Evolutionary conservation across 1,140 invertebrate genomes (phyloP).

Genomic region (Lepidurus apus): DNA sequence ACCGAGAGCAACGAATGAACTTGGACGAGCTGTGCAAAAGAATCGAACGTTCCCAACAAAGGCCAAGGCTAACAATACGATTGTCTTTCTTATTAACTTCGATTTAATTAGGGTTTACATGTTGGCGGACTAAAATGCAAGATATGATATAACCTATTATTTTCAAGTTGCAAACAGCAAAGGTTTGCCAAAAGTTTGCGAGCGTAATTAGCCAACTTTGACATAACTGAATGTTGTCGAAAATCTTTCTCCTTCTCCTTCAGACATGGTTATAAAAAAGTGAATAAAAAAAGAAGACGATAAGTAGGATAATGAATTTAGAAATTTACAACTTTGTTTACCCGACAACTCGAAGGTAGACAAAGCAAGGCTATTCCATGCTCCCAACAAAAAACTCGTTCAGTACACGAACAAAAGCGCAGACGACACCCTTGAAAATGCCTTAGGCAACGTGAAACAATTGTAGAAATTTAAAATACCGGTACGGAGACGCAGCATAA

Average conservation of each 20-base stretch:
- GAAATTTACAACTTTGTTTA: slow-evolving; percentile 16
- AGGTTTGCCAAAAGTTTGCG: neutral
- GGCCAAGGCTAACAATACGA: slow-evolving; percentile 10
- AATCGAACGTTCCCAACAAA: slow-evolving; percentile 8
- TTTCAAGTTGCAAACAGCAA: neutral
- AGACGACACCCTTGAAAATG: slow-evolving; percentile 2
- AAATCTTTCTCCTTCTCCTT: neutral
- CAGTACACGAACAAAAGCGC: slow-evolving; percentile 18
- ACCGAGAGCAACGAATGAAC: slow-evolving; percentile 12
- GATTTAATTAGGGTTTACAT: neutral
- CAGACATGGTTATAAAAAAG: neutral
- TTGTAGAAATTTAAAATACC: slow-evolving; percentile 4
- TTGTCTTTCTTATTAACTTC: neutral
- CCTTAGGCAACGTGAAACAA: neutral
- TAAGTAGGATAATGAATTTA: slow-evolving; percentile 15
- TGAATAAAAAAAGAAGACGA: neutral
- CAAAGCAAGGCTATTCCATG: slow-evolving; percentile 16
- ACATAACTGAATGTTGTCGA: neutral
- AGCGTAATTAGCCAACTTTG: neutral
- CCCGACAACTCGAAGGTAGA: slow-evolving; percentile 18
- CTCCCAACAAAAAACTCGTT: neutral
- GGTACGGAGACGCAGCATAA: neutral
- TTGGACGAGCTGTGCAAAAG: neutral
- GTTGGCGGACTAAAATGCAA: neutral
- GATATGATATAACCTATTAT: neutral